These are phyloP conservation scores for Platanista minor DNA, from an alignment of 2,113 vertebrate species.

Conservation along the genomic window DNA sequence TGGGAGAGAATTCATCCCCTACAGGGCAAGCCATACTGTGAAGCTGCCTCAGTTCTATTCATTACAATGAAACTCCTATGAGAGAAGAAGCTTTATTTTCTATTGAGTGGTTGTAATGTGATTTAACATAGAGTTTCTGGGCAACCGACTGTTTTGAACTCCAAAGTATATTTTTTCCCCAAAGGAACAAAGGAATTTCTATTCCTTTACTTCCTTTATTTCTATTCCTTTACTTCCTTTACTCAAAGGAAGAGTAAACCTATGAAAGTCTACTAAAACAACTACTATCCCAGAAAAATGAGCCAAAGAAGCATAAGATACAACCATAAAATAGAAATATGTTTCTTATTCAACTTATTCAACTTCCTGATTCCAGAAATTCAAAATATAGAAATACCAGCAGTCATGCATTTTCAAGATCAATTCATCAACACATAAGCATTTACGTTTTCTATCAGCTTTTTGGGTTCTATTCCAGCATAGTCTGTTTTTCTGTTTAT, in stretches of 20 bases:
- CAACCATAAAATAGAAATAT: neutral
- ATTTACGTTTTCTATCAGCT: neutral
- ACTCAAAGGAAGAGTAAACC: slow-evolving; percentile 38
- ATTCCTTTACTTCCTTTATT: slow-evolving; percentile 39
- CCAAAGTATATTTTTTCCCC: neutral
- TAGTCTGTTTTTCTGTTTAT: neutral
- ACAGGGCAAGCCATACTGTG: neutral
- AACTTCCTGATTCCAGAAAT: neutral
- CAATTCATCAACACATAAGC: neutral
- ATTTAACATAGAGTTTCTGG: slow-evolving; percentile 21
- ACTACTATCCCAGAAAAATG: neutral
- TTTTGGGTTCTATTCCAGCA: neutral
- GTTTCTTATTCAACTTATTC: neutral
- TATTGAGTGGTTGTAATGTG: slow-evolving; percentile 21
- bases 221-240: too few relatives aligned
- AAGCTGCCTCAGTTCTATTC: neutral
- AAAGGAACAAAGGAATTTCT: slow-evolving; percentile 16
- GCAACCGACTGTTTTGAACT: neutral
- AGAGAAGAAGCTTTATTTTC: slow-evolving; percentile 28
- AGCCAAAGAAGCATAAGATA: neutral
- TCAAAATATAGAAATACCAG: neutral
- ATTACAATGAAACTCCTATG: neutral
- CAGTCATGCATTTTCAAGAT: neutral
- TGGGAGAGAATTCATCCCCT: neutral
- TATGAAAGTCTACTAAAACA: slow-evolving; percentile 18